A percentile compares a stretch with the other conserved stretches of the same genome.
Evolutionary conservation across 1,140 invertebrate genomes (phyloP).

Genomic region (Phocides pigmalion): DNA sequence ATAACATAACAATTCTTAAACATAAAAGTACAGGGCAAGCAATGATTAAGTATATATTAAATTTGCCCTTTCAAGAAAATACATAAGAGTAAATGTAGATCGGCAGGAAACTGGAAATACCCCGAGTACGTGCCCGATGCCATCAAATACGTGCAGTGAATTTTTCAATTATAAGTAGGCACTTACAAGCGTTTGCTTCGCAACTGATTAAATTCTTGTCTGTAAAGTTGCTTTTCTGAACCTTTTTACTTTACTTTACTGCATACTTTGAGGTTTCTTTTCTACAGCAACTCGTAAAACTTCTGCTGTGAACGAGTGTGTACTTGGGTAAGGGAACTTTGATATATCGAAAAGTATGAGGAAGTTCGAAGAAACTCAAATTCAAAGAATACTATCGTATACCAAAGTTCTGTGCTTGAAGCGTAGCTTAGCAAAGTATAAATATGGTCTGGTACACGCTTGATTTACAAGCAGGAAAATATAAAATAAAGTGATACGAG

Average conservation of each 20-base stretch:
- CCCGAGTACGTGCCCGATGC: constrained; percentile 19
- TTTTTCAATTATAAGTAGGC: constrained; percentile 45
- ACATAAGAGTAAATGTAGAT: constrained; percentile 25
- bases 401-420: too few species aligned
- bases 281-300: background rate
- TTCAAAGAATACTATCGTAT: too few species aligned
- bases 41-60: constrained; percentile 2
- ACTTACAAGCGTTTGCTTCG: constrained; percentile 35
- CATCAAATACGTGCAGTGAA: constrained; percentile 40
- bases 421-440: too few species aligned
- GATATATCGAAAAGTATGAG: too few species aligned
- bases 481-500: too few species aligned
- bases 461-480: too few species aligned
- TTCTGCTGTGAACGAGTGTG: background rate
- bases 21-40: background rate
- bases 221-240: constrained; percentile 2
- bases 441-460: too few species aligned
- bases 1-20: too few species aligned
- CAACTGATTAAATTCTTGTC: constrained; percentile 27
- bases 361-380: too few species aligned
- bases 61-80: constrained; percentile 18
- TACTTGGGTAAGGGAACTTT: too few species aligned
- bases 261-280: constrained; percentile 4
- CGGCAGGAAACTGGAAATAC: constrained; percentile 37
- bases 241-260: constrained; percentile 19